These are phyloP conservation scores for Siniperca chuatsi DNA, from an alignment of 2,113 vertebrate species.

Conservation along the genomic window DNA sequence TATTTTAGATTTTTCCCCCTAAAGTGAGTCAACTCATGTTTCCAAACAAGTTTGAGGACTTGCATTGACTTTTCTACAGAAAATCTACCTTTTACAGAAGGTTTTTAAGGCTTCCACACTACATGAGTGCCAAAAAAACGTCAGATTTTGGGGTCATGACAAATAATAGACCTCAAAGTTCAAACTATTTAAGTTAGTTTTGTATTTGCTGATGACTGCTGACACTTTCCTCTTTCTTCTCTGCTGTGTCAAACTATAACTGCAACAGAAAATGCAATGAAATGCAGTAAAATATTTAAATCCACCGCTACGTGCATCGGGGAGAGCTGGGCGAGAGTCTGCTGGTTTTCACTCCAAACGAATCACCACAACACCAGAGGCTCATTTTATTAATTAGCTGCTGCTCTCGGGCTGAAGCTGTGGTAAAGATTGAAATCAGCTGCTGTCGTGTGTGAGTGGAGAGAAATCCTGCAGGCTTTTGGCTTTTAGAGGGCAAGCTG, in stretches of 20 bases:
- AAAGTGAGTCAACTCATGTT: too few relatives aligned
- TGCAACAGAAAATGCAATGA: not conserved
- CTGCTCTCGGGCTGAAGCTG: not conserved
- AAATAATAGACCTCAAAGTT: too few relatives aligned
- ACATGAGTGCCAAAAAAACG: too few relatives aligned
- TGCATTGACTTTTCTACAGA: too few relatives aligned
- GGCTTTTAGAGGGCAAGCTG: not conserved
- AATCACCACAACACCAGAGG: not conserved
- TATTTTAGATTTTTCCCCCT: too few relatives aligned
- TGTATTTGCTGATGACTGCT: too few relatives aligned
- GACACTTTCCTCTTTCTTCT: not conserved
- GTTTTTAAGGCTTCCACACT: too few relatives aligned
- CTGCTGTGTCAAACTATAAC: not conserved
- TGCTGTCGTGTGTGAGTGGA: not conserved
- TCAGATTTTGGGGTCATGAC: too few relatives aligned
- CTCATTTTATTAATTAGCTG: conserved; percentile 9
- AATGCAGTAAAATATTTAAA: not conserved
- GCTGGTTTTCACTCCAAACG: not conserved
- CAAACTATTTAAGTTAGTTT: too few relatives aligned
- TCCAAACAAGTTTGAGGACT: too few relatives aligned
- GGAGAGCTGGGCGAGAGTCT: not conserved
- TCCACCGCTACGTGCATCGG: not conserved
- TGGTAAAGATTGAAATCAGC: conserved; percentile 36
- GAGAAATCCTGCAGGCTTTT: not conserved
- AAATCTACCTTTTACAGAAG: too few relatives aligned